phyloP scores from a whole-genome alignment of 2,113 vertebrate species.

The Ophiodon elongatus region DNA sequence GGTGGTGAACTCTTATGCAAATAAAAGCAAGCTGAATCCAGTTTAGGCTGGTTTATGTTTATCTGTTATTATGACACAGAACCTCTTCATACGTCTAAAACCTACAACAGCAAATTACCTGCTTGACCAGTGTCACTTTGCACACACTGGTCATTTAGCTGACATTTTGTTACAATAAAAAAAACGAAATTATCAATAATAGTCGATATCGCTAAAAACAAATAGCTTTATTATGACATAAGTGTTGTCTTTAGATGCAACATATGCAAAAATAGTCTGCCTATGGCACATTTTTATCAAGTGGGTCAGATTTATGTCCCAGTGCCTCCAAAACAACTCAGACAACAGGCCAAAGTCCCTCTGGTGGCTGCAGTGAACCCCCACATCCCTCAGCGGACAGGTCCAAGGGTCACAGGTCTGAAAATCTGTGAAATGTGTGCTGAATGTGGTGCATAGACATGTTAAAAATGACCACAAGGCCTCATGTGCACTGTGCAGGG shows the following conservation, averaged over 20 bases:
- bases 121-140: background rate
- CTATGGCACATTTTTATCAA: background rate
- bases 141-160: background rate
- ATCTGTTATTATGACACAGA: constrained; percentile 10
- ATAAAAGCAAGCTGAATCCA: constrained; percentile 27
- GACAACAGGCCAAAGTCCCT: constrained; percentile 51
- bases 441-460: background rate
- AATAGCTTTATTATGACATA: background rate
- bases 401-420: constrained; percentile 31
- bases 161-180: background rate
- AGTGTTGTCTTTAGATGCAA: background rate
- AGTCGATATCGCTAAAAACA: background rate
- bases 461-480: background rate
- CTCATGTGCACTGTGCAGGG: no score
- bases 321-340: constrained; percentile 24
- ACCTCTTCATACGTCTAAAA: background rate
- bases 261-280: background rate
- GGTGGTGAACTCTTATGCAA: constrained; percentile 28
- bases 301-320: background rate
- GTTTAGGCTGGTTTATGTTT: constrained; percentile 9
- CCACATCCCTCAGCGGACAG: constrained; percentile 21
- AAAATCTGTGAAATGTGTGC: background rate
- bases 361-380: constrained; percentile 32
- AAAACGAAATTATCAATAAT: background rate
- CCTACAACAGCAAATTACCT: background rate